Percentiles rank a stretch among this genome's conserved stretches.
Evolutionary conservation across 2,888 invertebrate genomes (phyloP).

Genomic region (Antheraea assamensis): DNA sequence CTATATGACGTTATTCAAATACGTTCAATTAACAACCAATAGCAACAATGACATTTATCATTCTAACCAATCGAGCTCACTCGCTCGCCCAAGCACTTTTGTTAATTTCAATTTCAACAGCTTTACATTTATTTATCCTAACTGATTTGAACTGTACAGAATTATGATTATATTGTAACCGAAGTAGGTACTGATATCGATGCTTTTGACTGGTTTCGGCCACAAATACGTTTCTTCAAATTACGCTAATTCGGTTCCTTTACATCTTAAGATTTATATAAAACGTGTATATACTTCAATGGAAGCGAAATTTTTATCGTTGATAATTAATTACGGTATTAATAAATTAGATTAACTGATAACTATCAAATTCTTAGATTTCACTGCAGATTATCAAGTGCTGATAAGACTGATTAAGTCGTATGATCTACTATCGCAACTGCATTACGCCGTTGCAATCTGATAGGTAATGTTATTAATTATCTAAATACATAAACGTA

Average conservation of each 20-base stretch:
- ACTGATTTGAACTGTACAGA: neutral
- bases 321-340: conserved; percentile 12
- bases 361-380: conserved; percentile 10
- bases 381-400: neutral
- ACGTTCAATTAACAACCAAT: too few relatives aligned
- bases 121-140: neutral
- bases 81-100: too few relatives aligned
- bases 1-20: too few relatives aligned
- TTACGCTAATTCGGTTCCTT: neutral
- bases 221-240: neutral
- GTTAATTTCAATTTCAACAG: too few relatives aligned
- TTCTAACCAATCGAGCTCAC: too few relatives aligned
- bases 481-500: neutral
- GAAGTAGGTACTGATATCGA: neutral
- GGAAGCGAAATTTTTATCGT: conserved; percentile 6
- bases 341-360: conserved; percentile 9
- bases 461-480: neutral
- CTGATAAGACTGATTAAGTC: conserved; percentile 8
- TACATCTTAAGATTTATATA: neutral
- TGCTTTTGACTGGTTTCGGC: neutral
- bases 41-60: too few relatives aligned
- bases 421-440: neutral
- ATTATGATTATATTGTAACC: neutral
- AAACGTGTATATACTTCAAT: neutral
- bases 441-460: conserved; percentile 15